Conservation (phyloP, 2,797 vertebrate species). For the Malacoraja senta region DNA sequence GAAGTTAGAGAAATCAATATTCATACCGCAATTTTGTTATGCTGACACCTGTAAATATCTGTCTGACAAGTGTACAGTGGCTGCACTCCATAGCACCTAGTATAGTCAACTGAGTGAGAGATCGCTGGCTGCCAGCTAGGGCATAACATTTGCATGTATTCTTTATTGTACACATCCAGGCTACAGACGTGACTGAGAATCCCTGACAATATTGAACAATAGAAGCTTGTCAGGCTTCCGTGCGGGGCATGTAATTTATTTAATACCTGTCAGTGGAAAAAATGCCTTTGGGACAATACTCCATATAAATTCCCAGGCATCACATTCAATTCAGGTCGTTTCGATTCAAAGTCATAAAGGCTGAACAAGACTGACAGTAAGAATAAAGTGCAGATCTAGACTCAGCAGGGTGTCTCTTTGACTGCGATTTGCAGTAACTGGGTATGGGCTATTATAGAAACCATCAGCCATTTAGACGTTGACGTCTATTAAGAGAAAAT, state of each 20-base stretch:
- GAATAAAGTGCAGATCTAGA: background rate
- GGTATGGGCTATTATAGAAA: background rate
- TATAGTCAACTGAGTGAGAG: background rate
- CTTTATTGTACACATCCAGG: background rate
- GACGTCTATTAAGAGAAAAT: background rate
- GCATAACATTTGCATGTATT: background rate
- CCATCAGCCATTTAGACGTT: background rate
- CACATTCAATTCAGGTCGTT: background rate
- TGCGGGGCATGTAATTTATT: background rate
- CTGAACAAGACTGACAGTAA: background rate
- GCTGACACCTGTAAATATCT: background rate
- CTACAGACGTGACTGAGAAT: background rate
- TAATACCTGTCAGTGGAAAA: conserved; percentile 3
- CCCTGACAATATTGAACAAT: background rate
- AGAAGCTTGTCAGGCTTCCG: background rate
- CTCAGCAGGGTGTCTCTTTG: background rate
- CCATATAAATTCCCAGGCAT: background rate
- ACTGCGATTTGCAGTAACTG: background rate
- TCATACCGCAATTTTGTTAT: background rate
- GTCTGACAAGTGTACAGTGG: background rate
- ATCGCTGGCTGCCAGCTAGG: background rate
- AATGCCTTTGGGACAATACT: background rate
- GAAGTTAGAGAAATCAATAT: too few species aligned
- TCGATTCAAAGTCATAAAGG: background rate
- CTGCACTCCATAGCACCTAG: background rate